These are phyloP conservation scores for Rutpela maculata DNA, from an alignment of 2,888 invertebrate species.

Conservation along the genomic window DNA sequence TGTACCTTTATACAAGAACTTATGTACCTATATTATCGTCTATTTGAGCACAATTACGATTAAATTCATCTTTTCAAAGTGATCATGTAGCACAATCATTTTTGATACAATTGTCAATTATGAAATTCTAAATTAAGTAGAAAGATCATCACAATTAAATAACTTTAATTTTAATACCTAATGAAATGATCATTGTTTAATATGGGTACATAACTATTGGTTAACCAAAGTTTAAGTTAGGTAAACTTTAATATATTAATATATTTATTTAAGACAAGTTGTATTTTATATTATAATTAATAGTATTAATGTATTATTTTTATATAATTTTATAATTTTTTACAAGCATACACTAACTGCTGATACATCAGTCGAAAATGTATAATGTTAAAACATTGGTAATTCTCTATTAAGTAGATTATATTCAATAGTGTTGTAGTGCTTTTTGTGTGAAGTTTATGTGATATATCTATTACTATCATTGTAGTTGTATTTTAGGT, in stretches of 20 bases:
- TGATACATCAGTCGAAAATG: constrained; percentile 64
- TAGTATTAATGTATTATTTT: constrained; percentile 69
- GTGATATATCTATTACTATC: constrained; percentile 73
- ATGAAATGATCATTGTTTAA: constrained; percentile 47
- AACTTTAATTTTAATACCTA: constrained; percentile 9
- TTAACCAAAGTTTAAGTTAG: constrained; percentile 71
- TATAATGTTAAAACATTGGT: constrained; percentile 67
- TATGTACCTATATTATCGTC: constrained; percentile 64
- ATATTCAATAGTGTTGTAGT: constrained; percentile 73
- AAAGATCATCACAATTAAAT: constrained; percentile 33
- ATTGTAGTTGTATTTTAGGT: constrained; percentile 64
- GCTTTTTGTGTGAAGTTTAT: constrained; percentile 76
- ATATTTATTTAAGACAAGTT: constrained; percentile 68
- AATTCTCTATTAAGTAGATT: constrained; percentile 70
- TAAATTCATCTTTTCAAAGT: constrained; percentile 40
- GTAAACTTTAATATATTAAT: constrained; percentile 65
- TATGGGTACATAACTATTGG: constrained; percentile 68
- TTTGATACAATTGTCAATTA: constrained; percentile 52
- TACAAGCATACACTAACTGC: constrained; percentile 66
- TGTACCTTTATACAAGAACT: constrained; percentile 63
- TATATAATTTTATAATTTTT: constrained; percentile 71
- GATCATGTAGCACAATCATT: constrained; percentile 59
- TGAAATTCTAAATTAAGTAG: constrained; percentile 49
- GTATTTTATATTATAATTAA: constrained; percentile 64
- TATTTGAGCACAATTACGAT: constrained; percentile 51